Conservation (phyloP, 2,113 vertebrate species). For the Pungitius pungitius region DNA sequence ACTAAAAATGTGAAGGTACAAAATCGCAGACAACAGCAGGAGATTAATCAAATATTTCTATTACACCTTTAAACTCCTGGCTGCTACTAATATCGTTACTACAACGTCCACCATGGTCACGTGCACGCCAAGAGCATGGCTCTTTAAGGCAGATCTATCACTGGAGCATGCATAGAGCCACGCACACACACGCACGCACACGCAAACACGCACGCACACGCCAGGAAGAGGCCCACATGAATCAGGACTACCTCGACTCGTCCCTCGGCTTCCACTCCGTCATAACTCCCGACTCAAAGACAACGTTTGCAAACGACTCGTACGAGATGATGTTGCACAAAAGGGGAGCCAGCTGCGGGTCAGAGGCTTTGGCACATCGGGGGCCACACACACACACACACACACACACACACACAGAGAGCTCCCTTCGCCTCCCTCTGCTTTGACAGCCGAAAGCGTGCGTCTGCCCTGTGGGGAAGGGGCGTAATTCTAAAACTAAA, state of each 20-base stretch:
- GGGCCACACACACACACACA: neutral
- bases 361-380: neutral
- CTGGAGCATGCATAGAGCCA: slow-evolving; percentile 6
- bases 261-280: slow-evolving; percentile 17
- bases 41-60: neutral
- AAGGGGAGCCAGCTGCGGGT: neutral
- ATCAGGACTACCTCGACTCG: slow-evolving; percentile 26
- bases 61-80: neutral
- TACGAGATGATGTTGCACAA: neutral
- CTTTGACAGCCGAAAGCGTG: slow-evolving; percentile 14
- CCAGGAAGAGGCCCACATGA: slow-evolving; percentile 21
- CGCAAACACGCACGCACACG: neutral
- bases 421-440: neutral
- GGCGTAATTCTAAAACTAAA: slow-evolving; percentile 70
- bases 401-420: neutral
- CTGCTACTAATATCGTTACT: neutral
- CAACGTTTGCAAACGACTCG: slow-evolving; percentile 9
- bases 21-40: neutral
- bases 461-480: slow-evolving; percentile 27
- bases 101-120: neutral
- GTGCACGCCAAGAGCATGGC: neutral
- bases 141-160: slow-evolving; percentile 6
- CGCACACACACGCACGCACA: neutral
- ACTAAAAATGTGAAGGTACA: neutral
- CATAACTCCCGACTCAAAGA: slow-evolving; percentile 27